Percentiles rank a stretch among this genome's conserved stretches.
phyloP scores from a whole-genome alignment of 2,113 vertebrate species.

The Procavia capensis region DNA sequence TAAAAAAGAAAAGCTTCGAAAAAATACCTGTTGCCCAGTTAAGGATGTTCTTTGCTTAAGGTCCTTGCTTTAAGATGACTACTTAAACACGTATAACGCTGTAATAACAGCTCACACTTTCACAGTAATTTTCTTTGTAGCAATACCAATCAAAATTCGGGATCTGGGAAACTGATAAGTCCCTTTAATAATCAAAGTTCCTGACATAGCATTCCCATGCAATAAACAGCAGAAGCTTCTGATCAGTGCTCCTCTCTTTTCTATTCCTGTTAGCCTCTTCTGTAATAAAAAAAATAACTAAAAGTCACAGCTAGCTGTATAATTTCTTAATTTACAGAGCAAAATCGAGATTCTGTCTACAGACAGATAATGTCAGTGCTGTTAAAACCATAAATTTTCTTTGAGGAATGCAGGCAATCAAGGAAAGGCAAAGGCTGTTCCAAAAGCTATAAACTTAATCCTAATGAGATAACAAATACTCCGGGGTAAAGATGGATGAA shows the following conservation, averaged over 20 bases:
- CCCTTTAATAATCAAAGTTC: too few relatives aligned
- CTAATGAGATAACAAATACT: not conserved
- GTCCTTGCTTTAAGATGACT: too few relatives aligned
- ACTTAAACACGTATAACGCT: too few relatives aligned
- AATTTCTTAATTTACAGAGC: conserved; percentile 34
- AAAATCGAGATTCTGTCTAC: not conserved
- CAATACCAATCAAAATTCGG: too few relatives aligned
- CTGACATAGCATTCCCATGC: too few relatives aligned
- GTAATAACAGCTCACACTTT: too few relatives aligned
- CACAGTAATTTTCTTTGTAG: too few relatives aligned
- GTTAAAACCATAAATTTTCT: not conserved
- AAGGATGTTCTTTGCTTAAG: not conserved
- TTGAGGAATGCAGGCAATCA: not conserved
- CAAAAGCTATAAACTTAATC: not conserved
- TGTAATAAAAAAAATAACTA: too few relatives aligned
- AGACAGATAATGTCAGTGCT: not conserved
- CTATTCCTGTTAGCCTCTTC: too few relatives aligned
- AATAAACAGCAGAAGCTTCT: too few relatives aligned
- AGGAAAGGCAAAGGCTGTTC: conserved; percentile 17
- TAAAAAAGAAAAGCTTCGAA: not conserved
- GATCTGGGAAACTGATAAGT: too few relatives aligned
- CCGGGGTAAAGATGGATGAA: not conserved
- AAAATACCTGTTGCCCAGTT: not conserved
- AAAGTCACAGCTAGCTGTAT: not conserved
- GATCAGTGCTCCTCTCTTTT: too few relatives aligned